Percentiles rank a stretch among this genome's conserved stretches.
Conservation (phyloP, 1,140 invertebrate genomes). For the Palaemon carinicauda region DNA sequence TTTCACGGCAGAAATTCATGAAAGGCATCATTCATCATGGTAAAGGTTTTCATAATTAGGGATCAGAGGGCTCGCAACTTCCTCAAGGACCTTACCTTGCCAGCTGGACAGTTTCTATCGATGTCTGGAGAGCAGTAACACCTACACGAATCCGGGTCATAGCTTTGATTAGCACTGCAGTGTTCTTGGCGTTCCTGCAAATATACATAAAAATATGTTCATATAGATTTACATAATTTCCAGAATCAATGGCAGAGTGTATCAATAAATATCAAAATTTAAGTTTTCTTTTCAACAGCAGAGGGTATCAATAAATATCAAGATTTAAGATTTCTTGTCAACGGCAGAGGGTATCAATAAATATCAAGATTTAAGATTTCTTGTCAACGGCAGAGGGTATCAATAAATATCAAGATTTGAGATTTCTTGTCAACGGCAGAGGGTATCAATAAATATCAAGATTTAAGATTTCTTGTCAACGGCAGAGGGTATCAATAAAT, state of each 20-base stretch:
- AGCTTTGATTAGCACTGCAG: conserved; percentile 6
- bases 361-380: no score
- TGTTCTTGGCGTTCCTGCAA: conserved; percentile 1
- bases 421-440: no score
- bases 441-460: no score
- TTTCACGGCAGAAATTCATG: neutral
- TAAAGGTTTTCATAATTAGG: neutral
- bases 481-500: no score
- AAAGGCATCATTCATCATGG: no score
- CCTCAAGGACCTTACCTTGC: conserved; percentile 11
- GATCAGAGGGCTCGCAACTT: neutral
- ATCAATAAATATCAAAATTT: neutral
- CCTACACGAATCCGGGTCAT: conserved; percentile 1
- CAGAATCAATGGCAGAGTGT: neutral
- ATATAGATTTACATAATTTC: neutral
- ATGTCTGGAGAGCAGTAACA: conserved; percentile 7
- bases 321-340: no score
- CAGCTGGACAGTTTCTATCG: neutral
- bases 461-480: no score
- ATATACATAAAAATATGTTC: neutral
- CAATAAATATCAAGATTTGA: no score
- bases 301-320: neutral
- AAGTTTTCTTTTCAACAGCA: neutral
- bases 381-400: no score
- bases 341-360: no score